Percentiles rank a stretch among this genome's conserved stretches.
These are phyloP conservation scores for Bibio marci DNA, from an alignment of 2,888 invertebrate species.

Conservation along the genomic window DNA sequence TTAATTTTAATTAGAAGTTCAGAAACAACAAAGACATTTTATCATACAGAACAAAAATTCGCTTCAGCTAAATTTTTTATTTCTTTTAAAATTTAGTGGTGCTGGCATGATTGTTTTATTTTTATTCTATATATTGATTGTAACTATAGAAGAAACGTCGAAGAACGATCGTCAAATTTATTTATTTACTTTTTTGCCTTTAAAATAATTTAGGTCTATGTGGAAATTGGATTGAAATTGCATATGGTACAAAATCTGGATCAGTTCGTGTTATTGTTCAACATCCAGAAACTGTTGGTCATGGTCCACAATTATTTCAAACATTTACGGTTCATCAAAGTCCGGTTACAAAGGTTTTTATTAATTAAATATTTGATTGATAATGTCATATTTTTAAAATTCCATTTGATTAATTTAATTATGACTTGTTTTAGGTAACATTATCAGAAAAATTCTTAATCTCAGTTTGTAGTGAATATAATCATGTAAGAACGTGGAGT, in stretches of 20 bases:
- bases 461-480: constrained; percentile 93
- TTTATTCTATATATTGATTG: neutral
- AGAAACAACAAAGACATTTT: too few species aligned
- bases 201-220: constrained; percentile 58
- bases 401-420: neutral
- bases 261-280: constrained; percentile 95
- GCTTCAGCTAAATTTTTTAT: neutral
- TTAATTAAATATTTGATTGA: constrained; percentile 3
- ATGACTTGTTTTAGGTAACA: constrained; percentile 61
- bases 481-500: constrained; percentile 94
- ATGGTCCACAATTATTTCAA: constrained; percentile 95
- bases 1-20: too few species aligned
- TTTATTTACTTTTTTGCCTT: too few species aligned
- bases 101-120: constrained; percentile 4
- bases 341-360: constrained; percentile 72
- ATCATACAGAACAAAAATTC: too few species aligned
- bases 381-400: too few species aligned
- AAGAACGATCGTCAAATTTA: neutral
- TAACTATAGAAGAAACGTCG: neutral
- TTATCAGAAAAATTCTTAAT: constrained; percentile 89
- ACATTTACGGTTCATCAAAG: constrained; percentile 95
- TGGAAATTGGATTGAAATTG: constrained; percentile 99
- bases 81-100: constrained; percentile 2
- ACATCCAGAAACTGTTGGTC: constrained; percentile 97
- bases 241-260: constrained; percentile 92